phyloP scores from a whole-genome alignment of 2,113 vertebrate genomes.

The Tachysurus fulvidraco region DNA sequence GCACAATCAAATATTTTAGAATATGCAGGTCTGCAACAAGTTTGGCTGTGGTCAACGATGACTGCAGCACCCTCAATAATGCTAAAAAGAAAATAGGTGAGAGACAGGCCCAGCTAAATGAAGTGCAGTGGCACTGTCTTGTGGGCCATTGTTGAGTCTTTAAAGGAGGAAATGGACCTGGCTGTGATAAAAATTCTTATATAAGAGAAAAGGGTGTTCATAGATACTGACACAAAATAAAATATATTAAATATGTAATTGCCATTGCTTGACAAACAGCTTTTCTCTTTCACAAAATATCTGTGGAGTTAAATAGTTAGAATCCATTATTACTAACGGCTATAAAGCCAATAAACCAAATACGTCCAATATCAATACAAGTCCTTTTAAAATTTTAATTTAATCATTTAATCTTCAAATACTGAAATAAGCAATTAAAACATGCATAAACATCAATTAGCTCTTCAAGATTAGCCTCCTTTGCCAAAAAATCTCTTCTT shows the following conservation, averaged over 20 bases:
- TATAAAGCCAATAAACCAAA: conserved; percentile 17
- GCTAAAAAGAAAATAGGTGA: conserved; percentile 10
- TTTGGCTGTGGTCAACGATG: too few species aligned
- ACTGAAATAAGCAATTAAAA: too few species aligned
- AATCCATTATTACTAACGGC: conserved; percentile 1
- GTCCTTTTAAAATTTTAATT: too few species aligned
- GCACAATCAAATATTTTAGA: too few species aligned
- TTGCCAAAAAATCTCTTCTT: too few species aligned
- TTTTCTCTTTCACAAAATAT: conserved; percentile 22
- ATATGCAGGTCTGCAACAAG: too few species aligned
- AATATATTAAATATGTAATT: conserved; percentile 18
- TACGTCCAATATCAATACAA: conserved; percentile 21
- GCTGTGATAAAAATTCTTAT: conserved; percentile 40
- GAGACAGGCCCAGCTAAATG: conserved; percentile 41
- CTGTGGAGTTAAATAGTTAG: neutral
- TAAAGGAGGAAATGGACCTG: conserved; percentile 22
- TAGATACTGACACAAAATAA: conserved; percentile 30
- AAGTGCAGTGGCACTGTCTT: conserved; percentile 36
- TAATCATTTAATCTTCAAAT: too few species aligned
- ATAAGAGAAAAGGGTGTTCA: conserved; percentile 37
- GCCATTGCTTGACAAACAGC: conserved; percentile 26
- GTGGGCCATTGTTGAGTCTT: too few species aligned
- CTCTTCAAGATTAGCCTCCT: too few species aligned
- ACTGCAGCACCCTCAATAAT: too few species aligned
- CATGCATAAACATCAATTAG: too few species aligned